phyloP scores from a whole-genome alignment of 1,140 invertebrate genomes.

The Zaprionus vittiger region DNA sequence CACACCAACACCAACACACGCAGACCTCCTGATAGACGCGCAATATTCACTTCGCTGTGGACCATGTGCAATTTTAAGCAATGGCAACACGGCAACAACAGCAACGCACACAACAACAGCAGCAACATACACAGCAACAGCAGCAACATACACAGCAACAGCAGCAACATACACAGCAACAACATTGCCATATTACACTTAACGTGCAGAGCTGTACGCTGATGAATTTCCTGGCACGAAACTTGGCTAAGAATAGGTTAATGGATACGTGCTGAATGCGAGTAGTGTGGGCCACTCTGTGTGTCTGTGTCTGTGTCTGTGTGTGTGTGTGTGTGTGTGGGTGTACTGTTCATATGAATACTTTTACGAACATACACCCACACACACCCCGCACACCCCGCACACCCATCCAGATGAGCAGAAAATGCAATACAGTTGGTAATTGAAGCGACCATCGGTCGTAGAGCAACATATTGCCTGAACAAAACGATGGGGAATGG shows the following conservation, averaged over 20 bases:
- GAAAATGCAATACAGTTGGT: conserved; percentile 2
- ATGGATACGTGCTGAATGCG: conserved; percentile 12
- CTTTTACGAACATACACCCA: no score
- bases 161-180: neutral
- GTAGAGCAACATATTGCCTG: neutral
- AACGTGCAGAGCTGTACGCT: conserved; percentile 35
- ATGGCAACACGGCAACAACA: conserved; percentile 3
- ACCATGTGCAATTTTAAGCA: conserved; percentile 53
- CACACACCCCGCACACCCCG: no score
- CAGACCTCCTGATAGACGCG: conserved; percentile 21
- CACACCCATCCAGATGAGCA: no score
- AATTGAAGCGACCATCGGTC: conserved; percentile 2
- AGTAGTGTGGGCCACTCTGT: neutral
- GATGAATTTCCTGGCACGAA: conserved; percentile 63
- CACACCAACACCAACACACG: conserved; percentile 37
- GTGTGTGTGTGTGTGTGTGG: neutral
- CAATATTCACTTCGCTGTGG: conserved; percentile 19
- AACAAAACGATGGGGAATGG: neutral
- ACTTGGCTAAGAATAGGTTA: conserved; percentile 35
- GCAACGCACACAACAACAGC: neutral
- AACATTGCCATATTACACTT: conserved; percentile 26
- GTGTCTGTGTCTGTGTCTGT: neutral
- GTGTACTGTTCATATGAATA: no score
- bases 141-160: neutral
- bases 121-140: neutral